A percentile compares a stretch with the other conserved stretches of the same genome.
phyloP scores from a whole-genome alignment of 2,797 vertebrate species.

The Nannoperca australis region DNA sequence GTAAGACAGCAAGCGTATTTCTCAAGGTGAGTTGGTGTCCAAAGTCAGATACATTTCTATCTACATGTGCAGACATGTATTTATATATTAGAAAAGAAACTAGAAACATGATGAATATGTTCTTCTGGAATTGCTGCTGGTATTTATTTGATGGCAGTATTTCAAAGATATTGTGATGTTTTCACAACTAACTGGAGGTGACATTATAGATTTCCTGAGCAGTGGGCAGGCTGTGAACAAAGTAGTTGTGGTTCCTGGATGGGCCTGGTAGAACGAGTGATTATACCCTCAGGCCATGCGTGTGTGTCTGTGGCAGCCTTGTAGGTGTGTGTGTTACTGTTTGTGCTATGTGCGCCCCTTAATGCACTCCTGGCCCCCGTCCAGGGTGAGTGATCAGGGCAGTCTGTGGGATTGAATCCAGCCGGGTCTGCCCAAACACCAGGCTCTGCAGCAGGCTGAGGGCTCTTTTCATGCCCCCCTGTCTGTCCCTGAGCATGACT shows the following conservation, averaged over 20 bases:
- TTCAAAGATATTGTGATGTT: conserved; percentile 10
- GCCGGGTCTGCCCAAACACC: conserved; percentile 62
- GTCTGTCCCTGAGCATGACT: conserved; percentile 65
- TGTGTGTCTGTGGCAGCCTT: conserved; percentile 10
- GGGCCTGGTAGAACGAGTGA: background rate
- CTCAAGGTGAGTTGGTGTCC: background rate
- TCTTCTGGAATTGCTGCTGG: background rate
- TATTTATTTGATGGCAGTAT: conserved; percentile 6
- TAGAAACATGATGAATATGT: background rate
- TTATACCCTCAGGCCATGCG: conserved; percentile 1
- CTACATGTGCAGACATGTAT: background rate
- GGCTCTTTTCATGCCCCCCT: conserved; percentile 78
- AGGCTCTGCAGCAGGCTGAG: conserved; percentile 67
- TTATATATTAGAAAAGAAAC: background rate
- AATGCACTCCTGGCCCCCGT: conserved; percentile 25
- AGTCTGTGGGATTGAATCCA: conserved; percentile 73
- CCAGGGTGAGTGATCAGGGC: conserved; percentile 64
- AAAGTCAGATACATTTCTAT: background rate
- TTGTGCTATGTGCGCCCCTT: conserved; percentile 23
- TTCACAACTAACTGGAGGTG: conserved; percentile 8
- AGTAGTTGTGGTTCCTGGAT: conserved; percentile 9
- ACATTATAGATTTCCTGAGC: conserved; percentile 17
- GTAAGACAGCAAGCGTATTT: background rate
- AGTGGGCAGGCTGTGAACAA: conserved; percentile 12
- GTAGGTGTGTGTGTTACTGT: conserved; percentile 2